These are phyloP conservation scores for Naso thynnoides DNA, from an alignment of 2,797 vertebrate species.

Conservation along the genomic window DNA sequence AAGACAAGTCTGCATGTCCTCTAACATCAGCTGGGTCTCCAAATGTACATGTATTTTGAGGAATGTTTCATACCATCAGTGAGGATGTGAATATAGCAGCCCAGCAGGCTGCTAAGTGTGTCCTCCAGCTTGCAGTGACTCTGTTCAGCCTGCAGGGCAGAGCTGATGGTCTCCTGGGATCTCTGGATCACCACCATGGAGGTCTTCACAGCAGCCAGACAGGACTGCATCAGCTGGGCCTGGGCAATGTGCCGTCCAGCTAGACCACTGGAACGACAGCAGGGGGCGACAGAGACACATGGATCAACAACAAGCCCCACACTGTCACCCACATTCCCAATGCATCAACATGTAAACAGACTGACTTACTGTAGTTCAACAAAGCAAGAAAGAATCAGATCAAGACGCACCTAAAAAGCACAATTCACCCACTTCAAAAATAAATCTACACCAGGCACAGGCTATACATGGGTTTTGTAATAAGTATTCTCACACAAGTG, in stretches of 20 bases:
- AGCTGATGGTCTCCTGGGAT: conserved; percentile 79
- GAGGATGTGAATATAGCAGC: conserved; percentile 87
- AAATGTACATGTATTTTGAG: too few relatives aligned
- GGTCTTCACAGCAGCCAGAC: conserved; percentile 89
- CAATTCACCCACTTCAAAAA: too few relatives aligned
- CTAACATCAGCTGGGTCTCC: too few relatives aligned
- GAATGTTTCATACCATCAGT: conserved; percentile 85
- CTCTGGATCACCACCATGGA: conserved; percentile 93
- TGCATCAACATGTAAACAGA: too few relatives aligned
- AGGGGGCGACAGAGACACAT: conserved; percentile 62
- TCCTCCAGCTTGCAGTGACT: conserved; percentile 72
- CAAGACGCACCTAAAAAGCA: neutral
- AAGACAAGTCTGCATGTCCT: too few relatives aligned
- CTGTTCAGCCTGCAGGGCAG: conserved; percentile 49
- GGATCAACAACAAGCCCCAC: neutral
- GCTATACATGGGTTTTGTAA: too few relatives aligned
- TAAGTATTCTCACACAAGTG: too few relatives aligned
- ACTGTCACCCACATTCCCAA: neutral
- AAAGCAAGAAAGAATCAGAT: neutral
- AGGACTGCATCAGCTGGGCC: conserved; percentile 92
- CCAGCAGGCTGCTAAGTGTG: conserved; percentile 87
- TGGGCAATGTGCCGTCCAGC: conserved; percentile 90
- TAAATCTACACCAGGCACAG: too few relatives aligned
- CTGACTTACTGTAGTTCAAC: neutral
- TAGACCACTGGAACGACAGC: conserved; percentile 81